These are phyloP conservation scores for Cygnus buccinator DNA, from an alignment of 2,113 vertebrate species.

Conservation along the genomic window DNA sequence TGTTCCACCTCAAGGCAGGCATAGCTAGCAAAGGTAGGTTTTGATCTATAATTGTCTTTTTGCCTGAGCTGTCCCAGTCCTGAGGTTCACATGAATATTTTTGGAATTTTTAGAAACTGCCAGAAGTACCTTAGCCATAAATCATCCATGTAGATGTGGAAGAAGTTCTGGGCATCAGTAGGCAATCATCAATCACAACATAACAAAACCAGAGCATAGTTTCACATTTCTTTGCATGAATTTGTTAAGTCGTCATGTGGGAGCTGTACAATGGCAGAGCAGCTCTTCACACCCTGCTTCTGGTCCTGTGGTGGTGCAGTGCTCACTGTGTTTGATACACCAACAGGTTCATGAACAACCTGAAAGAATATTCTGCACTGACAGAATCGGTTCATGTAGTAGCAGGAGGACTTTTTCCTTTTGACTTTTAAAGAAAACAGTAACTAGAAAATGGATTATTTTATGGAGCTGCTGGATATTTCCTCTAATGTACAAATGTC, in stretches of 20 bases:
- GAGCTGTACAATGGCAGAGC: background rate
- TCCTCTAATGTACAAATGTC: no score
- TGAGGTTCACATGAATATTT: background rate
- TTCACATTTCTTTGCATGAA: constrained; percentile 24
- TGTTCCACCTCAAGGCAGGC: background rate
- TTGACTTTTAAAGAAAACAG: background rate
- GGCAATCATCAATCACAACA: constrained; percentile 58
- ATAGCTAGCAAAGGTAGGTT: background rate
- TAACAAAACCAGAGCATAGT: constrained; percentile 25
- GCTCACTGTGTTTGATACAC: background rate
- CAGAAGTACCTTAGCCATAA: constrained; percentile 30
- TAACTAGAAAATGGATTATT: constrained; percentile 28
- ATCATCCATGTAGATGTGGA: constrained; percentile 42
- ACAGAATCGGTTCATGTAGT: background rate
- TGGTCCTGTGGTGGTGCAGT: constrained; percentile 25
- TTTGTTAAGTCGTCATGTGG: background rate
- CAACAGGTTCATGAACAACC: background rate
- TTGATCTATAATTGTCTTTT: background rate
- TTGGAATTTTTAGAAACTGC: constrained; percentile 42
- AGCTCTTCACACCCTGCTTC: constrained; percentile 15
- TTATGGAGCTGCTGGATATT: constrained; percentile 26
- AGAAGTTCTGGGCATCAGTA: constrained; percentile 50
- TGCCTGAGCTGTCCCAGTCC: background rate
- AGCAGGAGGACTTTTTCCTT: constrained; percentile 31
- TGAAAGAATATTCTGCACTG: background rate